These are phyloP conservation scores for Gopherus evgoodei DNA, from an alignment of 2,113 vertebrate species.

Conservation along the genomic window DNA sequence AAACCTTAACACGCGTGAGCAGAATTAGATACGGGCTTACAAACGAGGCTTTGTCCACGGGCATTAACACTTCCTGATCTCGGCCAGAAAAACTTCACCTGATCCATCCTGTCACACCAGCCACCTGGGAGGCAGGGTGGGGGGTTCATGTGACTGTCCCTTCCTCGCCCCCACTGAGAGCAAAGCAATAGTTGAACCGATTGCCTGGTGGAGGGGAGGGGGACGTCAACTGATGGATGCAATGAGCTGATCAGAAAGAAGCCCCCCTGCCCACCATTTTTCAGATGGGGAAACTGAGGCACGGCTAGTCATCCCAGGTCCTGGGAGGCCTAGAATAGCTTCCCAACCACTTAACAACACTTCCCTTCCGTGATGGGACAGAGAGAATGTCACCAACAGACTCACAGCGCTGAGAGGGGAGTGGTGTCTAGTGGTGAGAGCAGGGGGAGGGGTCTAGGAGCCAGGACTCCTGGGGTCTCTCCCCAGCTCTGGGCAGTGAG, in stretches of 20 bases:
- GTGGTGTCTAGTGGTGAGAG: background rate
- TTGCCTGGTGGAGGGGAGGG: background rate
- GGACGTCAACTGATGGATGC: background rate
- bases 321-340: background rate
- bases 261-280: background rate
- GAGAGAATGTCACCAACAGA: background rate
- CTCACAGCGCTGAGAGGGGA: background rate
- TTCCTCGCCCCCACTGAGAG: background rate
- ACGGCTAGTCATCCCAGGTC: background rate
- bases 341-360: background rate
- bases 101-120: background rate
- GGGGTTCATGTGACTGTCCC: background rate
- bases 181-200: background rate
- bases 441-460: no score
- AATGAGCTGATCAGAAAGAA: background rate
- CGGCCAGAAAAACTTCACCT: background rate
- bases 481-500: no score
- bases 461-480: no score
- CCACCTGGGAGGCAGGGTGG: background rate
- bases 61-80: background rate
- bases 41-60: background rate
- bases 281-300: background rate
- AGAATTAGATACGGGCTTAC: background rate
- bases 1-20: background rate
- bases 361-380: background rate